phyloP scores from a whole-genome alignment of 2,797 vertebrate genomes.

The Enteromius thamalakanensis region DNA sequence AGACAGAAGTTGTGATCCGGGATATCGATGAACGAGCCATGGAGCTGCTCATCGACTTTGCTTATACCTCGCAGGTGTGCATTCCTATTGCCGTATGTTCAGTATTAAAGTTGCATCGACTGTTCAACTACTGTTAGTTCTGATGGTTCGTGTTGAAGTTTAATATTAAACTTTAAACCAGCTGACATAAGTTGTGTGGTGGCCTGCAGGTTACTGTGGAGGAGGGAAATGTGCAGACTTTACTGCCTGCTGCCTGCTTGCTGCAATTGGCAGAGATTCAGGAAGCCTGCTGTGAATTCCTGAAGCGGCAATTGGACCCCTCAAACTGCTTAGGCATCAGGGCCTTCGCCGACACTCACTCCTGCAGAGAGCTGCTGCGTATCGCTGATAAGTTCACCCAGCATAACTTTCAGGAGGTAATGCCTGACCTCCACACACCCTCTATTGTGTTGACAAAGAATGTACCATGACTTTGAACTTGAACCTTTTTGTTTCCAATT shows the following conservation, averaged over 20 bases:
- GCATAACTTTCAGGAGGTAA: slow-evolving; percentile 99
- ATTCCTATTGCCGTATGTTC: not conserved
- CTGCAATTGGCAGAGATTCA: slow-evolving; percentile 98
- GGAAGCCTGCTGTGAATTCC: slow-evolving; percentile 97
- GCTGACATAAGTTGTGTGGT: slow-evolving; percentile 4
- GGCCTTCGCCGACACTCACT: slow-evolving; percentile 98
- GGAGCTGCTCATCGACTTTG: slow-evolving; percentile 98
- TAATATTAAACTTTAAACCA: not conserved
- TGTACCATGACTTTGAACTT: slow-evolving; percentile 4
- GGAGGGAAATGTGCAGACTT: slow-evolving; percentile 97
- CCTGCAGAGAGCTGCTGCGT: slow-evolving; percentile 93
- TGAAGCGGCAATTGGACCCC: slow-evolving; percentile 96
- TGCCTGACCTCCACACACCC: slow-evolving; percentile 35
- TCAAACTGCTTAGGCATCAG: slow-evolving; percentile 98
- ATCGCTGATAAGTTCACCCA: slow-evolving; percentile 99
- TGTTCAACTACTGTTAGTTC: too few relatives aligned
- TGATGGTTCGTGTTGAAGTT: not conserved
- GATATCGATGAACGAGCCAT: slow-evolving; percentile 98
- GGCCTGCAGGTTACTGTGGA: slow-evolving; percentile 90
- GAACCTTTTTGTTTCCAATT: not conserved
- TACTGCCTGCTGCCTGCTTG: slow-evolving; percentile 95
- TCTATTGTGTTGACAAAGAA: slow-evolving; percentile 26
- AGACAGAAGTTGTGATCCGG: slow-evolving; percentile 96
- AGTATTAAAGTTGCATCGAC: not conserved
- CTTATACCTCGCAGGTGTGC: slow-evolving; percentile 94